phyloP scores from a whole-genome alignment of 2,113 vertebrate genomes.

The Canis aureus region DNA sequence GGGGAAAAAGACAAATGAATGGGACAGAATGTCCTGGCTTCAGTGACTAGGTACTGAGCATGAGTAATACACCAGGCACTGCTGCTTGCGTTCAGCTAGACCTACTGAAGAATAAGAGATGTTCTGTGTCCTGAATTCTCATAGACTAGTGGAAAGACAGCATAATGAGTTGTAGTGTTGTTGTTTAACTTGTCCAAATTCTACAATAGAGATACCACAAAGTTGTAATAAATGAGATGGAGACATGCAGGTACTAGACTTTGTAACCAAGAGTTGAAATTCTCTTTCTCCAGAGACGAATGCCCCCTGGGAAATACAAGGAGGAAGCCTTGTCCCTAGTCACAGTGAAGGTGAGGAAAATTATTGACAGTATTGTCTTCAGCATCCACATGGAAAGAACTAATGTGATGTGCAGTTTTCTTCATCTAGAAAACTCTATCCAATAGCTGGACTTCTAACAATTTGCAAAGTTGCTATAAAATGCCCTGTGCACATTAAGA shows the following conservation, averaged over 20 bases:
- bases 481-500: background rate
- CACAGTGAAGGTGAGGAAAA: background rate
- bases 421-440: background rate
- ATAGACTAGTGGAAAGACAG: background rate
- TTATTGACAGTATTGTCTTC: background rate
- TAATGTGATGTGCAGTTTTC: background rate
- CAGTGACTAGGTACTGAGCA: background rate
- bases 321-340: background rate
- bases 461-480: background rate
- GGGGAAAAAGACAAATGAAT: background rate
- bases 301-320: background rate
- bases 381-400: background rate
- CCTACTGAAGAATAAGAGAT: background rate
- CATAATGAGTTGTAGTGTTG: background rate
- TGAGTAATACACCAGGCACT: fast-evolving
- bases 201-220: background rate
- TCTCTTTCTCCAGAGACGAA: background rate
- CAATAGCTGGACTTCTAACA: background rate
- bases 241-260: background rate
- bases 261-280: background rate
- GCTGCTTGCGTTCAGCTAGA: background rate
- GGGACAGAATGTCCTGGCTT: background rate
- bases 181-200: background rate
- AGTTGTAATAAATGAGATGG: background rate
- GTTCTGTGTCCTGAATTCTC: background rate